phyloP scores from a whole-genome alignment of 2,888 invertebrate species.

The Molorchus minor region DNA sequence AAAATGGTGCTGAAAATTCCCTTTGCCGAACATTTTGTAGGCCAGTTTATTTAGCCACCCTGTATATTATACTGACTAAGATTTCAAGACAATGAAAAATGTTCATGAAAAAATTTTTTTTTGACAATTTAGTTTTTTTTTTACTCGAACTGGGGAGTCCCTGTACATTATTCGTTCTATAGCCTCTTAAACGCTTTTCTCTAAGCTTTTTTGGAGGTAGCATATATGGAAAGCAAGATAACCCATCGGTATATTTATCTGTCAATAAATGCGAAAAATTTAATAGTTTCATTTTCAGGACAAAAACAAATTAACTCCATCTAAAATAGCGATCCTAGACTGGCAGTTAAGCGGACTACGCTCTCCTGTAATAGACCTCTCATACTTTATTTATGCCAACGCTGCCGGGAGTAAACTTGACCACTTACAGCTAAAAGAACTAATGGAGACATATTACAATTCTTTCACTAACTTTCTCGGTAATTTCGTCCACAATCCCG shows the following conservation, averaged over 20 bases:
- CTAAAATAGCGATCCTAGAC: slow-evolving; percentile 43
- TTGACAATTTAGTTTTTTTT: neutral
- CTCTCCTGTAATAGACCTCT: slow-evolving; percentile 50
- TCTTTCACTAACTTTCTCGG: slow-evolving; percentile 43
- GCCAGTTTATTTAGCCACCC: too few relatives aligned
- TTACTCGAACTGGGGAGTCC: neutral
- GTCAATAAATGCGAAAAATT: neutral
- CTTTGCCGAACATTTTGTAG: too few relatives aligned
- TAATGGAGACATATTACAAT: slow-evolving; percentile 51
- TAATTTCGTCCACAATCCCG: slow-evolving; percentile 46
- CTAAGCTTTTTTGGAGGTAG: neutral
- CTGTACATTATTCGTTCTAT: too few relatives aligned
- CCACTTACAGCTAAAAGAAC: slow-evolving; percentile 44
- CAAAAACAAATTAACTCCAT: slow-evolving; percentile 24
- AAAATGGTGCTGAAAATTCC: too few relatives aligned
- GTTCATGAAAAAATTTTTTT: neutral
- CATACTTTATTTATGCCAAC: slow-evolving; percentile 50
- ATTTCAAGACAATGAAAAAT: too few relatives aligned
- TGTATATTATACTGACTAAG: too few relatives aligned
- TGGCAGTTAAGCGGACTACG: slow-evolving; percentile 44
- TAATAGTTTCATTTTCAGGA: slow-evolving; percentile 27
- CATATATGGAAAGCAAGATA: neutral
- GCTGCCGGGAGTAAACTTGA: slow-evolving; percentile 43
- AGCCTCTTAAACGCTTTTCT: too few relatives aligned
- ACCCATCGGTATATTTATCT: neutral